These are phyloP conservation scores for Nudaria mundana DNA, from an alignment of 2,888 invertebrate genomes.

Conservation along the genomic window DNA sequence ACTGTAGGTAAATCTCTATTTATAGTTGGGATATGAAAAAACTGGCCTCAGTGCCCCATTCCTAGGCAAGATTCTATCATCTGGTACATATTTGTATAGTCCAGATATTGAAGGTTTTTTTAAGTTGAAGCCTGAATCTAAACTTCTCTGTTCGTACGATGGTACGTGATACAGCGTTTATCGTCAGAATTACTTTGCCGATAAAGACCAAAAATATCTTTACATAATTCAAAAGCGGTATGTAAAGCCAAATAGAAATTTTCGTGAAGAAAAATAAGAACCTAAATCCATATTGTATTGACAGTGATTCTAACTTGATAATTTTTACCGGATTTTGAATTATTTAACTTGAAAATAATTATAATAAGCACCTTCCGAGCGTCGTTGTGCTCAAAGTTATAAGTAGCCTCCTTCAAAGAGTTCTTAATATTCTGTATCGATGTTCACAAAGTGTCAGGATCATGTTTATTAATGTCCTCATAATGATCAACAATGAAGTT, in stretches of 20 bases:
- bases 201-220: constrained; percentile 1
- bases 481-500: constrained; percentile 10
- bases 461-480: constrained; percentile 33
- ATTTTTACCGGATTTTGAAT: not conserved
- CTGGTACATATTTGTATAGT: no score
- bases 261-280: no score
- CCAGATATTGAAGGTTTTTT: constrained; percentile 19
- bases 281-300: no score
- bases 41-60: no score
- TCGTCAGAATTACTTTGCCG: not conserved
- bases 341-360: not conserved
- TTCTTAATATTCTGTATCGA: constrained; percentile 23
- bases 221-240: not conserved
- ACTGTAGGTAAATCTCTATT: no score
- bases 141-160: not conserved
- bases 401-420: constrained; percentile 12
- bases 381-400: not conserved
- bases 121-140: no score
- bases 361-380: not conserved
- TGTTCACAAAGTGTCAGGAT: constrained; percentile 17
- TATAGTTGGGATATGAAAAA: no score
- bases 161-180: constrained; percentile 1
- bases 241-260: not conserved
- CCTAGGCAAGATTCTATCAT: no score
- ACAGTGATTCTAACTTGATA: no score